These are phyloP conservation scores for Limnephilus rhombicus DNA, from an alignment of 2,888 invertebrate species.

Conservation along the genomic window DNA sequence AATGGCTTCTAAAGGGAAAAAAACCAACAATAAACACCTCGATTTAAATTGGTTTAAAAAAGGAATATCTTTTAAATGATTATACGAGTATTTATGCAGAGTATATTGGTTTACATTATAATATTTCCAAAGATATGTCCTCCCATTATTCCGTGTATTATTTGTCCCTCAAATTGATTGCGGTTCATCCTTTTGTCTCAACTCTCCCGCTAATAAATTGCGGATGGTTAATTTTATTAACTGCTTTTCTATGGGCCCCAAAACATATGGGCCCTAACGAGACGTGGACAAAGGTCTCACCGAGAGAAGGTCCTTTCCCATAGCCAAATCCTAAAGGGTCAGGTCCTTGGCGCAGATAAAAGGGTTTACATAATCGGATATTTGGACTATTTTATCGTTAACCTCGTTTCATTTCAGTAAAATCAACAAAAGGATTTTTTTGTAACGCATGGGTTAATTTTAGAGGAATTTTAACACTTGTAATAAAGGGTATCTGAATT, in stretches of 20 bases:
- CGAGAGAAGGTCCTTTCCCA: not conserved
- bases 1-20: too few relatives aligned
- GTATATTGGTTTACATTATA: not conserved
- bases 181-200: constrained; percentile 6
- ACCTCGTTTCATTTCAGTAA: not conserved
- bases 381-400: not conserved
- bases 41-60: not conserved
- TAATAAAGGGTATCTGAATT: not conserved
- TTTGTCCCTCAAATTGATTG: constrained; percentile 5
- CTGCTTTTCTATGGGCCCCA: not conserved
- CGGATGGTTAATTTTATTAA: constrained; percentile 36
- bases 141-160: not conserved
- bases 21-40: not conserved
- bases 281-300: not conserved
- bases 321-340: not conserved
- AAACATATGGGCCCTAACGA: not conserved
- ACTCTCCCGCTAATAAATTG: constrained; percentile 17
- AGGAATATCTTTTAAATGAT: not conserved
- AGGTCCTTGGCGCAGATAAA: not conserved
- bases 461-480: not conserved
- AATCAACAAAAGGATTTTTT: not conserved
- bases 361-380: not conserved
- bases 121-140: not conserved
- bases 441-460: not conserved
- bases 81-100: not conserved